phyloP scores from a whole-genome alignment of 2,888 invertebrate species.

The Gymnosoma rotundatum region DNA sequence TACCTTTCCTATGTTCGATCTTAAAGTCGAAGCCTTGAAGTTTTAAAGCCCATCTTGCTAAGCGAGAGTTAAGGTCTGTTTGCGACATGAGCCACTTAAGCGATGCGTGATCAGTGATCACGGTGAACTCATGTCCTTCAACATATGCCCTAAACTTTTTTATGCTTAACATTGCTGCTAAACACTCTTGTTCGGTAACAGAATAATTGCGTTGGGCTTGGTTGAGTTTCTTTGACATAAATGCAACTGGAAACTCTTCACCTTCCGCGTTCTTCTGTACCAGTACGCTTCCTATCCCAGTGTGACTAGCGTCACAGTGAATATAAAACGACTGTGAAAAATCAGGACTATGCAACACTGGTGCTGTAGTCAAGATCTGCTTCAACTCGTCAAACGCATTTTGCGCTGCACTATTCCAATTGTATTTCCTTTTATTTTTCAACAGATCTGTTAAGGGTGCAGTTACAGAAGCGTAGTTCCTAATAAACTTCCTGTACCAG shows the following conservation, averaged over 20 bases:
- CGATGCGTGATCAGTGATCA: too few relatives aligned
- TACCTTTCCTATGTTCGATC: background rate
- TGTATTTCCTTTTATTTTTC: background rate
- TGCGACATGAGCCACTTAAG: background rate
- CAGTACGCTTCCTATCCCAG: background rate
- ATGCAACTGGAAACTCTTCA: background rate
- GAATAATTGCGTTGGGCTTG: background rate
- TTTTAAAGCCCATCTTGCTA: constrained; percentile 3
- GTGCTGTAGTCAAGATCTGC: background rate
- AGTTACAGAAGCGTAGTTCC: background rate
- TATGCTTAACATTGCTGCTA: background rate
- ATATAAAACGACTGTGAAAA: background rate
- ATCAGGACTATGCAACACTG: background rate
- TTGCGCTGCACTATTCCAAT: background rate
- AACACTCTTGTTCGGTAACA: background rate
- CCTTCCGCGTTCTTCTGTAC: background rate
- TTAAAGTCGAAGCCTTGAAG: background rate
- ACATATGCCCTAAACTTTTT: background rate
- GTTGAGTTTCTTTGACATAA: constrained; percentile 5
- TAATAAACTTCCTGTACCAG: constrained; percentile 4
- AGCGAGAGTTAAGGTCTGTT: background rate
- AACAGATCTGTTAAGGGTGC: background rate
- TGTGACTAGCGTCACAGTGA: too few relatives aligned
- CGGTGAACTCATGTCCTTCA: background rate
- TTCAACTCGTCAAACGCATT: background rate